phyloP scores from a whole-genome alignment of 2,797 vertebrate species.

The Premnoplex brunnescens region DNA sequence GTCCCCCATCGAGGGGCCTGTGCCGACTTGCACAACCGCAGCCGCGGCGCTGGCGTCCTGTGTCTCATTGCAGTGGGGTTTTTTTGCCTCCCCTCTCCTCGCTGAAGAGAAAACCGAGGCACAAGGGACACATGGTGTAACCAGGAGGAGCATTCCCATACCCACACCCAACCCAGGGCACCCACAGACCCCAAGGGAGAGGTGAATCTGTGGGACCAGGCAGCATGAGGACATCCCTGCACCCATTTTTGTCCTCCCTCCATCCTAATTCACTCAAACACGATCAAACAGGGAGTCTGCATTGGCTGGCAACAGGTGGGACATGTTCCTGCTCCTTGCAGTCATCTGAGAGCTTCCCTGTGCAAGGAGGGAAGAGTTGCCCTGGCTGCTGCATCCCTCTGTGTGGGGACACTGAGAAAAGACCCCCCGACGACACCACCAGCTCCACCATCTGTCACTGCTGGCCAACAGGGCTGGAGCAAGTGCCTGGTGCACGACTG shows the following conservation, averaged over 20 bases:
- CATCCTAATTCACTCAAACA: background rate
- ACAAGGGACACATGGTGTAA: accelerated
- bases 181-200: background rate
- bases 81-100: too few species aligned
- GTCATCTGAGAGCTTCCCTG: background rate
- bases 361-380: background rate
- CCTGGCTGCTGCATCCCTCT: background rate
- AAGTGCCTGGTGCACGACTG: background rate
- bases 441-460: slow-evolving; percentile 67
- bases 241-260: background rate
- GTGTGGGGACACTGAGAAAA: background rate
- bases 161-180: background rate
- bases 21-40: background rate
- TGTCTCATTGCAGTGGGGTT: accelerated
- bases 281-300: background rate
- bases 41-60: background rate
- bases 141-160: background rate
- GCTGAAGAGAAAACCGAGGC: background rate
- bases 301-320: background rate
- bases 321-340: background rate
- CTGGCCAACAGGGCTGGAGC: slow-evolving; percentile 36
- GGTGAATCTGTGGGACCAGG: background rate
- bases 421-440: background rate
- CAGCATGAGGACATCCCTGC: background rate
- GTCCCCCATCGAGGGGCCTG: background rate